Evolutionary conservation across 2,888 invertebrate species (phyloP).

Genomic region (Pseudoips prasinana): DNA sequence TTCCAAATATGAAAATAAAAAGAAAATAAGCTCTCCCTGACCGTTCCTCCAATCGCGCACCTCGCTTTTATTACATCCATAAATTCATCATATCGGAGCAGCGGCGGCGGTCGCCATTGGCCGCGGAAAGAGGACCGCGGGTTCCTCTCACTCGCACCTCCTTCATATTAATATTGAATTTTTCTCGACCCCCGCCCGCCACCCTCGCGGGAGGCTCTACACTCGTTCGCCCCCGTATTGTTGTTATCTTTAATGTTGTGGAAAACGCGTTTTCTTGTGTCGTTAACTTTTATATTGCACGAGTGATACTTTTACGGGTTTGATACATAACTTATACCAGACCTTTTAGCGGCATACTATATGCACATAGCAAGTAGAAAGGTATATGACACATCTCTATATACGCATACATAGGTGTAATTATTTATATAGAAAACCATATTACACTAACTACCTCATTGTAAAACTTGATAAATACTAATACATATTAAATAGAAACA

Average conservation of each 20-base stretch:
- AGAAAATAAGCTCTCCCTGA: conserved; percentile 80
- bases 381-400: background rate
- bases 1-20: conserved; percentile 81
- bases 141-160: conserved; percentile 83
- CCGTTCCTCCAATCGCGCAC: conserved; percentile 85
- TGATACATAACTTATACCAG: conserved; percentile 73
- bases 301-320: conserved; percentile 80
- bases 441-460: too few relatives aligned
- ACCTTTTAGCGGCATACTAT: conserved; percentile 29
- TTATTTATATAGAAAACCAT: too few relatives aligned
- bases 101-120: conserved; percentile 80
- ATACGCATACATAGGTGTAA: too few relatives aligned
- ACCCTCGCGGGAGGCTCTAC: conserved; percentile 80
- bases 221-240: conserved; percentile 81
- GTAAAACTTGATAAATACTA: too few relatives aligned
- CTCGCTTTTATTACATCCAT: conserved; percentile 90
- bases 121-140: conserved; percentile 74
- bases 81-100: conserved; percentile 88
- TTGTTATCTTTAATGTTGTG: conserved; percentile 83
- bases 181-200: conserved; percentile 83
- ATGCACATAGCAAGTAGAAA: conserved; percentile 4
- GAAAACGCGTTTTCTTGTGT: conserved; percentile 83
- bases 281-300: conserved; percentile 83
- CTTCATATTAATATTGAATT: conserved; percentile 92
- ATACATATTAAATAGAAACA: too few relatives aligned